phyloP scores from a whole-genome alignment of 2,113 vertebrate genomes.

The Eolophus roseicapilla region DNA sequence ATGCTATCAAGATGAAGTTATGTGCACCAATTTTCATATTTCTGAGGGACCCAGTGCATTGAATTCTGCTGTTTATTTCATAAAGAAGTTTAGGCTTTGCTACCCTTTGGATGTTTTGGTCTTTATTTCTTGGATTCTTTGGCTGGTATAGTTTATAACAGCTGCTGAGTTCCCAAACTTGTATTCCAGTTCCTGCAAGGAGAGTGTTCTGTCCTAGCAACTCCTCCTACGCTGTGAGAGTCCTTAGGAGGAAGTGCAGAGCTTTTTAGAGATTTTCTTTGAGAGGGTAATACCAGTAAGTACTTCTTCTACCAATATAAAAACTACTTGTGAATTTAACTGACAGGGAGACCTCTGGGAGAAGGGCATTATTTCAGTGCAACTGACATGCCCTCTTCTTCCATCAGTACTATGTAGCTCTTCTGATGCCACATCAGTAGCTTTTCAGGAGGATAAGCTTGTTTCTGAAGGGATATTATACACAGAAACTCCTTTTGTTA shows the following conservation, averaged over 20 bases:
- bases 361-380: background rate
- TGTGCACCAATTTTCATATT: fast-evolving
- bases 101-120: background rate
- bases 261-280: background rate
- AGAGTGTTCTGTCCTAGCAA: background rate
- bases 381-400: background rate
- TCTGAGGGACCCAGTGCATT: background rate
- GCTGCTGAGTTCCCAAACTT: background rate
- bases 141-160: background rate
- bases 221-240: background rate
- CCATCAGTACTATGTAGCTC: background rate
- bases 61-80: background rate
- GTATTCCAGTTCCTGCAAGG: background rate
- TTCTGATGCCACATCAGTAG: background rate
- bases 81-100: background rate
- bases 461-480: background rate
- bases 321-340: background rate
- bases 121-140: background rate
- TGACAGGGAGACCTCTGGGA: background rate
- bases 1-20: background rate
- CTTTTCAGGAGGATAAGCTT: background rate
- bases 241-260: background rate
- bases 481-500: background rate
- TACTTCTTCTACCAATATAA: background rate
- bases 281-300: background rate